Conservation (phyloP, 2,888 invertebrate genomes). For the Panzeria rudis region DNA sequence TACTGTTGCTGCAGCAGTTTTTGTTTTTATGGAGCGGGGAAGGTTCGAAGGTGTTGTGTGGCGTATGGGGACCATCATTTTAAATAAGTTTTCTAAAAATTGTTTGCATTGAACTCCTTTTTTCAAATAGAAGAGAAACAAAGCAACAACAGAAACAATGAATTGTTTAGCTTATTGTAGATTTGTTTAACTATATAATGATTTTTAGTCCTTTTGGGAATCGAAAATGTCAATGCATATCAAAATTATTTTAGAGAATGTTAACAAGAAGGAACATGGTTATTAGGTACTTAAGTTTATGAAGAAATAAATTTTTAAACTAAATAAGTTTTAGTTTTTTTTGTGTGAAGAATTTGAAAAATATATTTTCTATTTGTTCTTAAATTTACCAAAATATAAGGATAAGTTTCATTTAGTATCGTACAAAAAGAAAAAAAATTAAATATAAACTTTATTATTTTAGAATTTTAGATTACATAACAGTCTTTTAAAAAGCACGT, state of each 20-base stretch:
- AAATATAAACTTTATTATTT: too few species aligned
- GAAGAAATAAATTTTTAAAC: neutral
- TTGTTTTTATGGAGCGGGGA: neutral
- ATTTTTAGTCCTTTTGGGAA: conserved; percentile 52
- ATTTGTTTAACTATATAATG: conserved; percentile 46
- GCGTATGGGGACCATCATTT: conserved; percentile 24
- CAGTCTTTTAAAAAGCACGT: too few species aligned
- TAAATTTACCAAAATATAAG: too few species aligned
- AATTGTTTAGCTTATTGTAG: conserved; percentile 61
- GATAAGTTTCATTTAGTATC: too few species aligned
- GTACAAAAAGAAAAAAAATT: too few species aligned
- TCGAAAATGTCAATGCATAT: neutral
- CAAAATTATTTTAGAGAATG: neutral
- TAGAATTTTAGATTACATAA: too few species aligned
- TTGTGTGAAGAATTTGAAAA: neutral
- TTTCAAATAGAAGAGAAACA: neutral
- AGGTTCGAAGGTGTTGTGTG: neutral
- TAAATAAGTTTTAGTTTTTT: neutral
- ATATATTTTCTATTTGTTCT: too few species aligned
- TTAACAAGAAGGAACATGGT: neutral
- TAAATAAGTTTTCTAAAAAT: conserved; percentile 48
- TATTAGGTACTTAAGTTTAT: neutral
- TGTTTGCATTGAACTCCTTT: conserved; percentile 37
- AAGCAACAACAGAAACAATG: conserved; percentile 35
- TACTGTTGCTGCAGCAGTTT: conserved; percentile 19